A percentile compares a stretch with the other conserved stretches of the same genome.
Conservation (phyloP, 1,140 invertebrate genomes). For the Meloidogyne hapla region DNA sequence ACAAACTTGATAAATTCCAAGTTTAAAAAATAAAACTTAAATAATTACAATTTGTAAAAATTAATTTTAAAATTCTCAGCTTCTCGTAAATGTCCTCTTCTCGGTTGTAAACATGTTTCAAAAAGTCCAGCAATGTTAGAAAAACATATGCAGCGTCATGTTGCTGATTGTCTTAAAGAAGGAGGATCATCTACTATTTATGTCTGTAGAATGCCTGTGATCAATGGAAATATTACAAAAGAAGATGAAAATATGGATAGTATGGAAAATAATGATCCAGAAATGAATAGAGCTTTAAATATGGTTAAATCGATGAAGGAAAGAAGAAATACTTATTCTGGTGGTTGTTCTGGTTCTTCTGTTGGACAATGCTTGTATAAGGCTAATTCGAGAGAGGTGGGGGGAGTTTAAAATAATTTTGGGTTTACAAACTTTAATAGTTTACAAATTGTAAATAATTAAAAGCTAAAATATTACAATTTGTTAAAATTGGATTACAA, state of each 20-base stretch:
- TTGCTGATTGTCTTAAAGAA: slow-evolving; percentile 50
- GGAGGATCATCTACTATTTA: slow-evolving; percentile 30
- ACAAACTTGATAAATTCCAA: not conserved
- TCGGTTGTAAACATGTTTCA: slow-evolving; percentile 58
- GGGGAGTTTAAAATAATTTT: not conserved
- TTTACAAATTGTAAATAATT: not conserved
- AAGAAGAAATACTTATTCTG: not conserved
- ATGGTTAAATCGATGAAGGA: not conserved
- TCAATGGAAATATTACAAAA: not conserved
- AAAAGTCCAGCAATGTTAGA: slow-evolving; percentile 63
- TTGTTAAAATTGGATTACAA: too few species aligned
- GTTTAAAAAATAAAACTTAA: not conserved
- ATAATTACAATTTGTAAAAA: not conserved
- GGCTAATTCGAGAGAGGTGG: slow-evolving; percentile 6
- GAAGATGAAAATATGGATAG: slow-evolving; percentile 13
- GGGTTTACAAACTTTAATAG: not conserved
- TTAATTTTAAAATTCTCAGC: slow-evolving; percentile 36
- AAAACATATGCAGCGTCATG: slow-evolving; percentile 58
- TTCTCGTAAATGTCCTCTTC: slow-evolving; percentile 61
- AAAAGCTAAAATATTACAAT: too few species aligned
- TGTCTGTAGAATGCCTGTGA: slow-evolving; percentile 21
- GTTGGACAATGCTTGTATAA: slow-evolving; percentile 3
- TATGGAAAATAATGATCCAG: not conserved
- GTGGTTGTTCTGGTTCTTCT: not conserved
- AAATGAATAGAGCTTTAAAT: not conserved